Evolutionary conservation across 2,113 vertebrate species (phyloP), one percentile per base, ranked within the genome.

Genomic region (Glaucidium brasilianum): DNA sequence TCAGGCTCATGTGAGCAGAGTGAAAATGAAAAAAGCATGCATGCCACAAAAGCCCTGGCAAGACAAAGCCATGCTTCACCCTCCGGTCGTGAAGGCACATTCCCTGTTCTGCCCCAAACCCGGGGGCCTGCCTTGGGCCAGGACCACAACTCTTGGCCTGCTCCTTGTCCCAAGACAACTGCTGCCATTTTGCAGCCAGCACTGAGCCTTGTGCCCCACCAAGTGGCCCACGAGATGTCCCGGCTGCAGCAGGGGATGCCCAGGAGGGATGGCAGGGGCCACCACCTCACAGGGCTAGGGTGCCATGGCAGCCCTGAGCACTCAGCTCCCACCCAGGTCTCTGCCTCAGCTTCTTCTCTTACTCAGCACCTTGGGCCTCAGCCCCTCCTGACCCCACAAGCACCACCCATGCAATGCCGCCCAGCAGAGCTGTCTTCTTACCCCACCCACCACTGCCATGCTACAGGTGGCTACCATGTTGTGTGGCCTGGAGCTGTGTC

Each of bases 11-110:
- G 1, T 7, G 37, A 50, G 52, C 19, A 37, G 22, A 0, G 1
- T 4, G 21, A 47, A 47, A 47, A 47, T 20, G 19, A 25, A 25
- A 12, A 43, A 17, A 17, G 6, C 22, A 47, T 2, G 5, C 0
- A 1, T 63, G 10, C 15, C 49, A 37, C 32, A 37, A 76, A 69
- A 21, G 14, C 34, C 58, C 72, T 10, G 10, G 5, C 72, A 39
- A 59, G 9, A n/a, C 43, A 82, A 81, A 50, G 37, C 20, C 29
- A 2, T 0, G 4, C 37, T 72, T 45, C 29, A 39, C 29, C 6
- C 15, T 23, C 10, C 0, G 0, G 29, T 12, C 45, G n/a, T 2
- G 3, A 45, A 52, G 10, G 27, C 5, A 2, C 5, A 0, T 21
- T 6, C 12, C 30, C 26, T 17, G 15, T 1, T 2, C 47, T n/a